Evolutionary conservation across 2,113 vertebrate genomes (phyloP), one percentile per base, ranked within the genome.

Genomic region (Protobothrops mucrosquamatus): DNA sequence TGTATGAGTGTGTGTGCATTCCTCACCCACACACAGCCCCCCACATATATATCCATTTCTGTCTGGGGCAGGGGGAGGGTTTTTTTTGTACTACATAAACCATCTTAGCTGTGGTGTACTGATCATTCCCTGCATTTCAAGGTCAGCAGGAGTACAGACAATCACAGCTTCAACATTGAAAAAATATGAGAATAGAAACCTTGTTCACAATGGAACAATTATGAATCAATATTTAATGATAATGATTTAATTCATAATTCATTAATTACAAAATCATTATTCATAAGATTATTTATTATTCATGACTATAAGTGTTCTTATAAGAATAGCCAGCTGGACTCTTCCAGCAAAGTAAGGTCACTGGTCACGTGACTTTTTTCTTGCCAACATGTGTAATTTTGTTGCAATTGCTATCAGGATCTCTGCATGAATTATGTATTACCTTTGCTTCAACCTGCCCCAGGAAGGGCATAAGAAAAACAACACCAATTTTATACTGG

Each of bases 1-100:
- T 2, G 4, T 6, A 0, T 74, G 15, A 34, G 11, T 69, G 11
- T 12, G 3, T 12, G 10, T 9, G 2, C 8, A 8, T 8, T 5
- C 6, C 8, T 55, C 55, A 57, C 59, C 10, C 8, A 10, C 59
- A 26, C 9, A 61, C 59, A 61, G 48, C 48, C 6, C 48, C 48
- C 7, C 54, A 55, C 15, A 55, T 55, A 18, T 3, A 55, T 55
- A 18, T 48, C 48, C 9, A 29, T 26, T 69, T 69, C 14, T 69
- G 29, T 34, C 29, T 69, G 29, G 14, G 4, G 11, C 29, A 69
- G 29, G 61, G 4, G 2, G 6, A 34, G n/a, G 64, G n/a, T n/a
- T 34, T 15, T 69, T 46, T 34, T 74, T 74, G 64, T 74, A 34
- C 6, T 74, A 34, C 2, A 34, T 34, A 74, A 74, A 74, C n/a